Percentiles rank a stretch among this genome's conserved stretches.
phyloP scores from a whole-genome alignment of 2,113 vertebrate genomes.

The Lates calcarifer region DNA sequence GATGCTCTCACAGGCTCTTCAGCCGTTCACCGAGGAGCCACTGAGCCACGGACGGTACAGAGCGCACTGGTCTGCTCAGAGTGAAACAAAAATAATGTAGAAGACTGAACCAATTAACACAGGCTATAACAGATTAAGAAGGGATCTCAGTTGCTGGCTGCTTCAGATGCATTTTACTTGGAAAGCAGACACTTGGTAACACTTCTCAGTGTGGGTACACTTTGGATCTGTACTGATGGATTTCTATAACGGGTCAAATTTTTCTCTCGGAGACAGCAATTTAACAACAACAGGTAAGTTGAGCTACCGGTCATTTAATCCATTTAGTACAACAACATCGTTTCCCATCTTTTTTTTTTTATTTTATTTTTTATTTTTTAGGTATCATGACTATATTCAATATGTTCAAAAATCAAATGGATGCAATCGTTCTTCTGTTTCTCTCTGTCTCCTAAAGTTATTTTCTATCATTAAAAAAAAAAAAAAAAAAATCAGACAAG shows the following conservation, averaged over 20 bases:
- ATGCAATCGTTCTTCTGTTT: too few species aligned
- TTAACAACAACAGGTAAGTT: constrained; percentile 61
- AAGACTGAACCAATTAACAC: too few species aligned
- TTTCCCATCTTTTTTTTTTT: background rate
- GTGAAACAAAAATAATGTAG: background rate
- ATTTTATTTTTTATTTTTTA: too few species aligned
- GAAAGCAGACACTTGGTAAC: background rate
- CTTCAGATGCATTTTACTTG: background rate
- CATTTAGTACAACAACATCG: background rate
- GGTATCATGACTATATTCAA: background rate
- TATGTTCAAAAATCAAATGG: background rate
- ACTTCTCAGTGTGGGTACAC: constrained; percentile 23
- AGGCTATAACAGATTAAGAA: background rate
- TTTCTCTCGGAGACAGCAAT: constrained; percentile 53
- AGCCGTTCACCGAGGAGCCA: background rate
- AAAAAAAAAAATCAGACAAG: background rate
- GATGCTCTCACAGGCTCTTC: constrained; percentile 4
- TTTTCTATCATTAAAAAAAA: too few species aligned
- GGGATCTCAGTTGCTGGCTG: background rate
- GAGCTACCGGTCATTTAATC: background rate
- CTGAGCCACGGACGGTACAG: background rate
- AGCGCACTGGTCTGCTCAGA: background rate
- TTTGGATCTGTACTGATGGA: constrained; percentile 69
- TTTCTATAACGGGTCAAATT: constrained; percentile 63
- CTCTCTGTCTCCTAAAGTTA: background rate